Conservation (phyloP, 2,113 vertebrate genomes). For the Lamprologus ornatipinnis region DNA sequence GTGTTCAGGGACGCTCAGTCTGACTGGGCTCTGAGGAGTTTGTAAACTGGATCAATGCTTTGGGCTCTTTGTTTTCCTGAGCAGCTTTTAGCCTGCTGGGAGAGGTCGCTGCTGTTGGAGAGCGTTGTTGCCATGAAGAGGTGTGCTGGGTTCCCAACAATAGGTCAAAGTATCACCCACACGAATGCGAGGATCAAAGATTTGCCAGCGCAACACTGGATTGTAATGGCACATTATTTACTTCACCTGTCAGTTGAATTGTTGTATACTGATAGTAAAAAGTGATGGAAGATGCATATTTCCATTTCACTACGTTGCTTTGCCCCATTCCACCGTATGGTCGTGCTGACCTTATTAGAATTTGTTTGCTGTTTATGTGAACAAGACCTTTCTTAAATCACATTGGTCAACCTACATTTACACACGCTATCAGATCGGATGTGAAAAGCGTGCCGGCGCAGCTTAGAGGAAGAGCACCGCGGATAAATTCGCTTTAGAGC, state of each 20-base stretch:
- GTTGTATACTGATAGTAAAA: not conserved
- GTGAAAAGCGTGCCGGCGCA: not conserved
- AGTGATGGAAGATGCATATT: not conserved
- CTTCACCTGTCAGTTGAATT: not conserved
- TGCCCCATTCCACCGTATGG: not conserved
- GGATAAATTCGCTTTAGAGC: conserved; percentile 12
- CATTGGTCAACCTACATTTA: not conserved
- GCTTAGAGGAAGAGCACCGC: not conserved
- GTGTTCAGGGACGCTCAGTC: not conserved
- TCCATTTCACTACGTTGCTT: not conserved
- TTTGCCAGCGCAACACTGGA: not conserved
- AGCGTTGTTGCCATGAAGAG: not conserved
- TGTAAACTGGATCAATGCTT: not conserved
- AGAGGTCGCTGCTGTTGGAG: not conserved
- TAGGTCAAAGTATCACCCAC: not conserved
- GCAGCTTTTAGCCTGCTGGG: not conserved
- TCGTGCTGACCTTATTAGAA: not conserved
- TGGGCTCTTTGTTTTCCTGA: not conserved
- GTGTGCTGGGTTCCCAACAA: not conserved
- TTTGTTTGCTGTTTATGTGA: not conserved
- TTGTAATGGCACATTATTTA: not conserved
- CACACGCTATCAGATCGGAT: not conserved
- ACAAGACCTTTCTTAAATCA: not conserved
- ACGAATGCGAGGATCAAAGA: not conserved
- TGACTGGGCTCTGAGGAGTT: not conserved